Evolutionary conservation across 2,797 vertebrate genomes (phyloP), one percentile per base, ranked within the genome.

Genomic region (Nothura maculosa): DNA sequence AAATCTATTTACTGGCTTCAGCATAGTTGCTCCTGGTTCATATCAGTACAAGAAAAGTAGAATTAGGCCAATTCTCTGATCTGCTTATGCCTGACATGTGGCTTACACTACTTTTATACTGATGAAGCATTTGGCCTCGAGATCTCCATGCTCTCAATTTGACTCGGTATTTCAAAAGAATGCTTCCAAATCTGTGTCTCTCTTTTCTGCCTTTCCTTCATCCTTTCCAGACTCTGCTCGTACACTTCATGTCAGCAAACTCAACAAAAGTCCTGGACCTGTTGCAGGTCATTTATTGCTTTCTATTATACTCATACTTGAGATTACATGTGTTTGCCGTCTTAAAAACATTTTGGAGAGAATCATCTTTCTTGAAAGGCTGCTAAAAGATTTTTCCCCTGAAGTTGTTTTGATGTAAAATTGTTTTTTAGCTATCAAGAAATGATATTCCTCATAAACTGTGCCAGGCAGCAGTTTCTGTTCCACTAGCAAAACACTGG

Each of bases 51-150:
- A 83, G 38, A 57, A 89, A 85, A 93, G 50, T 24, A 81, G 54
- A 90, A 40, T 55, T 87, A 92, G 55, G 89, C 92, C 92, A 95
- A 54, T 28, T 89, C 50, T 93, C 84, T 85, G 84, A 91, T 69
- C 79, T 76, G 20, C 55, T 87, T 0, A 0, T 78, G 80, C 22
- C 66, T 94, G 80, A 81, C 85, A 36, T 83, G 58, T 52, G 55
- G 75, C 55, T 96, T 89, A 78, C n/a, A 19, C 54, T 81, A 43
- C 62, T 90, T 87, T 90, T 90, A 47, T 75, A 88, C 78, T 11
- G 2, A 55, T 83, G 36, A 69, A 81, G 66, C 70, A 73, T 76
- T 92, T 94, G 94, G 79, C 87, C 40, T 89, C 48, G 62, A 92
- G 47, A 92, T 67, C 32, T 69, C 66, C 43, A 57, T 2, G 2